These are phyloP conservation scores for Conistra vaccinii DNA, from an alignment of 2,888 invertebrate genomes.

Conservation along the genomic window DNA sequence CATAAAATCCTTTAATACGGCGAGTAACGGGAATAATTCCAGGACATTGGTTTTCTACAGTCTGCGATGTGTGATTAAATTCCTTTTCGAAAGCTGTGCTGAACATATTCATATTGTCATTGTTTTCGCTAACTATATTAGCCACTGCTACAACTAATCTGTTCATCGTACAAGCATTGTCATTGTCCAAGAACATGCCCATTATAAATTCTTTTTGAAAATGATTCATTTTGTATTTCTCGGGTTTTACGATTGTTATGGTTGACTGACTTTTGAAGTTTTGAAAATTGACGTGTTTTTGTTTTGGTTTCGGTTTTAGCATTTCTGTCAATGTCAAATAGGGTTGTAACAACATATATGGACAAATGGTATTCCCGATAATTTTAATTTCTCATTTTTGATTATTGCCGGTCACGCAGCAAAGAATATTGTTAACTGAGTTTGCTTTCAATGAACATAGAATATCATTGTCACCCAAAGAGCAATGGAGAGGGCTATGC, in stretches of 20 bases:
- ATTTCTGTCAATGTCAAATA: background rate
- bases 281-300: background rate
- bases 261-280: background rate
- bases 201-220: constrained; percentile 83
- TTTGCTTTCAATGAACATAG: no score
- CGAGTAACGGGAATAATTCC: constrained; percentile 45
- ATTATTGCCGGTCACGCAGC: no score
- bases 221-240: constrained; percentile 69
- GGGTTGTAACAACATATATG: background rate
- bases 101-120: constrained; percentile 77
- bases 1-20: constrained; percentile 75
- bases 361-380: no score
- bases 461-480: no score
- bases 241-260: background rate
- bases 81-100: constrained; percentile 74
- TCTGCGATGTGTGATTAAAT: constrained; percentile 56
- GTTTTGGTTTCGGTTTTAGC: background rate
- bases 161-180: constrained; percentile 80
- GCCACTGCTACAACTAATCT: constrained; percentile 82
- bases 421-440: no score
- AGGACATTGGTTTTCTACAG: constrained; percentile 41
- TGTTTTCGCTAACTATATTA: constrained; percentile 82
- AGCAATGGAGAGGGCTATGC: no score
- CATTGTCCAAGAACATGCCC: constrained; percentile 83
- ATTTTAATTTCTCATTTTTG: no score